Percentiles rank a stretch among this genome's conserved stretches.
Evolutionary conservation across 2,888 invertebrate species (phyloP).

Genomic region (Bembecia ichneumoniformis): DNA sequence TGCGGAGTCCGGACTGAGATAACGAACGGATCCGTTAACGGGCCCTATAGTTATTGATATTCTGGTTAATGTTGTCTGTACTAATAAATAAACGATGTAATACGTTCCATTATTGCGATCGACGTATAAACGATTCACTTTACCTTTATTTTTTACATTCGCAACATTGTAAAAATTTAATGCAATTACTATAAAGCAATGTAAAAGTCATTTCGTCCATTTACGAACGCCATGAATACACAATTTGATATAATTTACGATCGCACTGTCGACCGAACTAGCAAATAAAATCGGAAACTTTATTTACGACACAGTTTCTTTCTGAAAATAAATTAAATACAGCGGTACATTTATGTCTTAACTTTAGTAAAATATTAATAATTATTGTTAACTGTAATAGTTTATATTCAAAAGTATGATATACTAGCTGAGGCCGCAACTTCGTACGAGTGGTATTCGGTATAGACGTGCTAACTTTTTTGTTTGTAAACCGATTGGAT

Average conservation of each 20-base stretch:
- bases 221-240: conserved; percentile 14
- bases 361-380: not conserved
- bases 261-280: conserved; percentile 3
- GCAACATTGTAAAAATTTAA: conserved; percentile 10
- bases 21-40: not conserved
- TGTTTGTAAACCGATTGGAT: too few species aligned
- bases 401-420: too few species aligned
- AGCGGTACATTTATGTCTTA: not conserved
- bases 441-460: too few species aligned
- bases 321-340: not conserved
- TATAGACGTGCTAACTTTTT: too few species aligned
- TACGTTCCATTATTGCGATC: not conserved
- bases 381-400: too few species aligned
- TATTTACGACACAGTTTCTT: not conserved
- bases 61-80: not conserved
- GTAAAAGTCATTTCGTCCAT: conserved; percentile 16
- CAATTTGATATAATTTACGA: conserved; percentile 17
- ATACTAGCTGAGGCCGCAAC: too few species aligned
- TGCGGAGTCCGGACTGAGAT: not conserved
- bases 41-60: not conserved
- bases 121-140: not conserved
- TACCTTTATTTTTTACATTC: conserved; percentile 6
- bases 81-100: not conserved
- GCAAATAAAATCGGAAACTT: not conserved
- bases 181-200: conserved; percentile 12